Base-by-base conservation (phyloP, 2,113 vertebrate genomes). In the Gambusia holbrooki region DNA sequence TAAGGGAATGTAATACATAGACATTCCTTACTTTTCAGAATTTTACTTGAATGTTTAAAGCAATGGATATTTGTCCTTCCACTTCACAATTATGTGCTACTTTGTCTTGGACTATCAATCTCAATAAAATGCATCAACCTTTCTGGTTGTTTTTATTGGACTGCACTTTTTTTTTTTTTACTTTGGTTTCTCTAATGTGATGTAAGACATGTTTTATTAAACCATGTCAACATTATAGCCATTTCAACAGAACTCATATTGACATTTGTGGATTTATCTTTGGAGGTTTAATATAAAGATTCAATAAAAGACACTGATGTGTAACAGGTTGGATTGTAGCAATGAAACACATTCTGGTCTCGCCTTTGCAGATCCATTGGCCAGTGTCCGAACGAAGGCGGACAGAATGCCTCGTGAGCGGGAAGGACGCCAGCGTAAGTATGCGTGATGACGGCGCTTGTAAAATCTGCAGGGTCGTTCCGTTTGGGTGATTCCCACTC, bases 391-490 rank as follows among this genome's bases (percentile, higher is more conserved):
- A 96, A 70, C 96, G 97, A 88, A 96, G 97, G 91, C 96, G 95
- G 1, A 97, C 96, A 37, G 98, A 99, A 85, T 99, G 98, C 29
- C 94, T 98, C 74, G 92, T 98, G 71, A 98, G 96, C 0, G 98
- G 98, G 90, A 99, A 98, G 90, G 97, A 99, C 76, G 95, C 95
- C 92, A 97, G 97, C 0, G 98, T 99, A 93, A 97, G 98, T 98
- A 80, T 10, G 62, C 32, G 12, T 54, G 12, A 72, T 73, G 68
- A 85, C 71, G 65, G 64, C n/a, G 13, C 5, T 45, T 3, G 29
- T n/a, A 66, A 40, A 32, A 66, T 64, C 64, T 35, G 71, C 22
- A 62, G 79, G 58, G 62, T 61, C 25, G 10, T 79, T 81, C 62
- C 58, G 29, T 60, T 70, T n/a, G 69, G 58, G 45, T 75, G 58